These are phyloP conservation scores for Bryconaethiops microstoma DNA, from an alignment of 2,797 vertebrate genomes.

Conservation along the genomic window DNA sequence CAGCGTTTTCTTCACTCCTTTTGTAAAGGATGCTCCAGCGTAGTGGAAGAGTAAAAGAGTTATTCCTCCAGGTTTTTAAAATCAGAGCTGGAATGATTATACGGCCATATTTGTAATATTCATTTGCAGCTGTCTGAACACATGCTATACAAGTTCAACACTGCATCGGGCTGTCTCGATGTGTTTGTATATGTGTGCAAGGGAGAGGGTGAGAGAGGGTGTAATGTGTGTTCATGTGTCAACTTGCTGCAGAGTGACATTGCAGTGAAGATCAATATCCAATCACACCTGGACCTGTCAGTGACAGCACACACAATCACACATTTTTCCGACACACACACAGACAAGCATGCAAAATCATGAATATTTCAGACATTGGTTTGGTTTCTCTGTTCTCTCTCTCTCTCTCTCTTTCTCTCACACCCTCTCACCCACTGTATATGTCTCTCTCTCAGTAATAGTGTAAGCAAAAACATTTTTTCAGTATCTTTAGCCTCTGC, in stretches of 20 bases:
- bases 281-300: conserved; percentile 58
- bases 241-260: conserved; percentile 46
- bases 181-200: neutral
- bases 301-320: conserved; percentile 45
- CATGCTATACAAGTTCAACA: too few relatives aligned
- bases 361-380: neutral
- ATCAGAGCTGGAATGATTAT: too few relatives aligned
- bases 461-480: neutral
- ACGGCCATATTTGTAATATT: too few relatives aligned
- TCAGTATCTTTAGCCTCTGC: neutral
- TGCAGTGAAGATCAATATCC: conserved; percentile 59
- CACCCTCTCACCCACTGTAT: too few relatives aligned
- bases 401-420: neutral
- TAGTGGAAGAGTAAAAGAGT: too few relatives aligned
- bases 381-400: neutral
- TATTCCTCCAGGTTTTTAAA: too few relatives aligned
- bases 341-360: neutral
- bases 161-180: neutral
- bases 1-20: too few relatives aligned
- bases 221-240: conserved; percentile 45
- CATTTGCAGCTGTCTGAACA: too few relatives aligned
- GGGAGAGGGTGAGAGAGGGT: conserved; percentile 3
- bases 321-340: conserved; percentile 27
- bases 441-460: too few relatives aligned
- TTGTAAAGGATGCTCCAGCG: too few relatives aligned